A percentile compares a stretch with the other conserved stretches of the same genome.
phyloP scores from a whole-genome alignment of 2,888 invertebrate genomes.

The Stratiomys singularior region DNA sequence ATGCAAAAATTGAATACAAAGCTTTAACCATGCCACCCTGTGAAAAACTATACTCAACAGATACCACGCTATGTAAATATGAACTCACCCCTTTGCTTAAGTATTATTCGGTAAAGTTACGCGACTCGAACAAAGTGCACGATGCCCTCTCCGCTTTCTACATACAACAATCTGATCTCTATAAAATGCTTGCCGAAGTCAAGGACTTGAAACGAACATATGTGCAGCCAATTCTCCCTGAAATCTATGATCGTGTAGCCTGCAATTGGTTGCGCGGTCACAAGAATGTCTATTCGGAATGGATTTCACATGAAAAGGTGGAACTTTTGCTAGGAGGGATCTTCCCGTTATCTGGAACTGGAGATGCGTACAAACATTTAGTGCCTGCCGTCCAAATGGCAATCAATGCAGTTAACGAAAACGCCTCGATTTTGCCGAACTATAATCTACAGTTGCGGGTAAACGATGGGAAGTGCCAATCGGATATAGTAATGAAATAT shows the following conservation, averaged over 20 bases:
- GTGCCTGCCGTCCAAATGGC: slow-evolving; percentile 73
- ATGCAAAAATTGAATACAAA: slow-evolving; percentile 66
- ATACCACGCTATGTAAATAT: slow-evolving; percentile 70
- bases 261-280: slow-evolving; percentile 74
- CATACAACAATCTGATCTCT: slow-evolving; percentile 50
- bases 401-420: slow-evolving; percentile 71
- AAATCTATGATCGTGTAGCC: slow-evolving; percentile 64
- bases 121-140: slow-evolving; percentile 58
- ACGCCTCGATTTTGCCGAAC: slow-evolving; percentile 69
- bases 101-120: slow-evolving; percentile 71
- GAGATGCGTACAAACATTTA: slow-evolving; percentile 67
- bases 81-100: slow-evolving; percentile 76
- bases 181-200: slow-evolving; percentile 37
- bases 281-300: slow-evolving; percentile 64
- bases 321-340: slow-evolving; percentile 60
- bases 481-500: slow-evolving; percentile 78
- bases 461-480: slow-evolving; percentile 74
- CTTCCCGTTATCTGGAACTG: slow-evolving; percentile 73
- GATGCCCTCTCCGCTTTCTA: slow-evolving; percentile 56
- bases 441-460: slow-evolving; percentile 70
- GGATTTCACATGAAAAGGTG: slow-evolving; percentile 64
- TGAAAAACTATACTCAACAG: slow-evolving; percentile 61
- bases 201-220: slow-evolving; percentile 21
- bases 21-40: slow-evolving; percentile 75
- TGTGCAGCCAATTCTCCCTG: background rate